Percentiles rank a stretch among this genome's conserved stretches.
Conservation (phyloP, 2,113 vertebrate species). For the Rhinoptilus africanus region DNA sequence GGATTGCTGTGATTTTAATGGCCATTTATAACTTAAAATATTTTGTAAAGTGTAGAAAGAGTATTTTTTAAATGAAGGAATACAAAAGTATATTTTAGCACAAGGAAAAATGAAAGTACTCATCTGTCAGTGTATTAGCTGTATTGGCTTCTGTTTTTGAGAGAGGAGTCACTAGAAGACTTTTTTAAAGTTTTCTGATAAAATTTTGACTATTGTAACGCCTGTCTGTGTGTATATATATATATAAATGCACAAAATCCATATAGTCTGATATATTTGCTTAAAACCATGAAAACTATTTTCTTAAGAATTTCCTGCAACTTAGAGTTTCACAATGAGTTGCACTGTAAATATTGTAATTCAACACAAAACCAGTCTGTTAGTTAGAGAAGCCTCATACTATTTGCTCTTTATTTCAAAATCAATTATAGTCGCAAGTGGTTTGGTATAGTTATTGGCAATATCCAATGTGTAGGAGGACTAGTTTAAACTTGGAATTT, state of each 20-base stretch:
- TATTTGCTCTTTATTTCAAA: background rate
- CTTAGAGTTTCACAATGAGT: background rate
- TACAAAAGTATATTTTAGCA: background rate
- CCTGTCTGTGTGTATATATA: accelerated
- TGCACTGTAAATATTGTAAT: background rate
- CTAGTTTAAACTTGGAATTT: background rate
- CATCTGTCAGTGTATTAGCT: background rate
- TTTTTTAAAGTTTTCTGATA: background rate
- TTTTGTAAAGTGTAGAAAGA: background rate
- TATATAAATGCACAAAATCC: background rate
- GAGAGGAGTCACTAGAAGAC: background rate
- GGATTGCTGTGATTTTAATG: background rate
- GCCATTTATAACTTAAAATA: background rate
- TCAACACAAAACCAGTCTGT: background rate
- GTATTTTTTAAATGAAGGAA: background rate
- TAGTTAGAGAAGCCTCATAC: background rate
- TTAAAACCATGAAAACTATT: background rate
- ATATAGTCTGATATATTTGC: background rate
- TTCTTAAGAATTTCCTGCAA: background rate
- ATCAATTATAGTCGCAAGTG: background rate
- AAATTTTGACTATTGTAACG: background rate
- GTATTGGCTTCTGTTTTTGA: background rate
- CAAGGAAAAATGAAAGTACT: background rate
- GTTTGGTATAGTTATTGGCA: background rate
- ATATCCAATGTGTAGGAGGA: background rate